phyloP scores from a whole-genome alignment of 1,140 invertebrate genomes.

The Drosophila dunni region DNA sequence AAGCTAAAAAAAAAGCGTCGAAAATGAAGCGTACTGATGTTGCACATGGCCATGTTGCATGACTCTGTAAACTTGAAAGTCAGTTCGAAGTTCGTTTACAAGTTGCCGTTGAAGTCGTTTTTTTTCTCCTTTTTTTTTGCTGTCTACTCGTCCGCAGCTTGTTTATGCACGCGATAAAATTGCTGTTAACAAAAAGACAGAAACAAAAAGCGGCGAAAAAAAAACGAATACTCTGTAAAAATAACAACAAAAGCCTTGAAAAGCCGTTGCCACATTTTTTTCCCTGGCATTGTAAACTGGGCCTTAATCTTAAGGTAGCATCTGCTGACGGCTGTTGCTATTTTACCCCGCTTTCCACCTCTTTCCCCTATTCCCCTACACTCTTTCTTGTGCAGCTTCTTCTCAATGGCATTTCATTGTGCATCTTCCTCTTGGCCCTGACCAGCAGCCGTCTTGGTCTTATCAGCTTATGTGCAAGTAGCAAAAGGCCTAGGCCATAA shows the following conservation, averaged over 20 bases:
- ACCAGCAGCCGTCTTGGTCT: conserved; percentile 21
- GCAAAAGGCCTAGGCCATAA: conserved; percentile 49
- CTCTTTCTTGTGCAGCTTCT: conserved; percentile 9
- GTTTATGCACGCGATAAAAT: conserved; percentile 82
- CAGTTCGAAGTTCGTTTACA: conserved; percentile 65
- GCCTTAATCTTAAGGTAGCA: conserved; percentile 77
- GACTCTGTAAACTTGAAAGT: conserved; percentile 79
- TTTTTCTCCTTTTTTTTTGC: conserved; percentile 1
- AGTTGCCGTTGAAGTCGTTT: conserved; percentile 43
- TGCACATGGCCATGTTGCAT: conserved; percentile 75
- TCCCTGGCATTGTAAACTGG: conserved; percentile 54
- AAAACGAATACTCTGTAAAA: conserved; percentile 58
- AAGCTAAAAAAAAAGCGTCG: neutral
- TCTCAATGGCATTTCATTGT: conserved; percentile 49
- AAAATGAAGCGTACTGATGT: conserved; percentile 27
- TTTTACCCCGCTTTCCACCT: neutral
- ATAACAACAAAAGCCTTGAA: conserved; percentile 69
- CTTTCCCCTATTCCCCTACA: neutral
- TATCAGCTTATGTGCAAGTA: conserved; percentile 51
- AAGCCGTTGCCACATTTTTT: conserved; percentile 40
- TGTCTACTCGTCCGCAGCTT: conserved; percentile 53
- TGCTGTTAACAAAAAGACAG: conserved; percentile 54
- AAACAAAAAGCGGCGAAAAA: conserved; percentile 42
- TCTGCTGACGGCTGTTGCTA: conserved; percentile 61
- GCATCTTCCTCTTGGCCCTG: conserved; percentile 14